Conservation (phyloP, 2,113 vertebrate species). For the Egretta garzetta region DNA sequence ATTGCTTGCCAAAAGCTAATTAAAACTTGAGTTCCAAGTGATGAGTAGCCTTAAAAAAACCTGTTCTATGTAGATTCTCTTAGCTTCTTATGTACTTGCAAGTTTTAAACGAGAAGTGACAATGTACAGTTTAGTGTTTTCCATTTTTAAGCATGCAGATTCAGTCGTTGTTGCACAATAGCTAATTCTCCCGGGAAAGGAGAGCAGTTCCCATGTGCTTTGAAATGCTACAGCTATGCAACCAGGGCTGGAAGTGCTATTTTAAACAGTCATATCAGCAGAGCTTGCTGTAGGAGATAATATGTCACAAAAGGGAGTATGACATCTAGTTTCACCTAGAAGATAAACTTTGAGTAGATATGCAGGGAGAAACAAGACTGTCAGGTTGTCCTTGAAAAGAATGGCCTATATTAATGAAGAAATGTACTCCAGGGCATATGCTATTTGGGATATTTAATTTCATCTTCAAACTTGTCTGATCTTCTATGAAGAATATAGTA, state of each 20-base stretch:
- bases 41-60: neutral
- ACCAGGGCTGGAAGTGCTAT: constrained; percentile 32
- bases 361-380: constrained; percentile 51
- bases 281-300: constrained; percentile 64
- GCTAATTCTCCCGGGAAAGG: neutral
- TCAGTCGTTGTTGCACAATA: neutral
- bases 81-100: neutral
- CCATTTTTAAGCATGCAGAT: neutral
- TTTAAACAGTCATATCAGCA: constrained; percentile 66
- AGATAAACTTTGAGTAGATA: constrained; percentile 65
- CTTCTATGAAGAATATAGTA: neutral
- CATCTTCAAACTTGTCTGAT: constrained; percentile 4
- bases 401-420: constrained; percentile 57
- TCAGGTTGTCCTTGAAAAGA: constrained; percentile 57
- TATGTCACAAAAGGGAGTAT: constrained; percentile 61
- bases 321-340: constrained; percentile 65
- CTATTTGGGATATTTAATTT: constrained; percentile 51
- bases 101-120: neutral
- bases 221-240: constrained; percentile 48
- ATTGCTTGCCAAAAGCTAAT: constrained; percentile 5
- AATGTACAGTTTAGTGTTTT: neutral
- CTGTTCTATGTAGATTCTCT: neutral
- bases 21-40: constrained; percentile 28
- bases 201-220: constrained; percentile 27
- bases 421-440: constrained; percentile 40